Evolutionary conservation across 2,113 vertebrate genomes (phyloP), one percentile per base, ranked within the genome.

Genomic region (Saguinus imperator): DNA sequence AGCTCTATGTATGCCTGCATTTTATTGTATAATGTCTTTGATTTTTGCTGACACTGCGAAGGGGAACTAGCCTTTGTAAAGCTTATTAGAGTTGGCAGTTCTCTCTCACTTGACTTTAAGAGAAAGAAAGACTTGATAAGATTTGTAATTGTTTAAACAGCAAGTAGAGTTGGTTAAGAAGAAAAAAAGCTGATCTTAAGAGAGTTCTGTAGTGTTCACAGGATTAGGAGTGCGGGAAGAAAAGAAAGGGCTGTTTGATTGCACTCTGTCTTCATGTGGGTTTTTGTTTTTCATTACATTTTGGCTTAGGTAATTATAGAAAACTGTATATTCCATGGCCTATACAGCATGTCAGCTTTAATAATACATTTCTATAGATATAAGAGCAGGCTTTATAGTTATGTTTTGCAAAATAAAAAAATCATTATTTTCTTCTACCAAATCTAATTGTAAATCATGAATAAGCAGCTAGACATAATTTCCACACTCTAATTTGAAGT

Each of bases 1-100:
- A 83, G 90, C 94, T 98, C 25, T 87, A 83, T 97, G 89, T 98
- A 96, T 98, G 93, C 83, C 83, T 96, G 76, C 94, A 88, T 98
- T 98, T 98, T 98, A 98, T 98, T 98, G 98, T 97, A 95, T 98
- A 97, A 98, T 96, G 97, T 95, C 94, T 97, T 66, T 37, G 2
- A 8, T 50, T 55, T 97, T 96, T 96, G 87, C 94, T 98, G 97
- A 98, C 97, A 97, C 48, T 98, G 96, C 48, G 96, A 93, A 96
- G 95, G 95, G 0, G 0, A 96, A 97, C 80, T 87, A 97, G 97
- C 96, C 96, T 97, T 98, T 97, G 95, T 97, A 96, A 98, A 98
- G 98, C 90, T 87, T 97, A 97, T 97, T 98, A 97, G 89, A 83
- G 95, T 97, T 97, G 96, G 97, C 97, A 97, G 94, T 91, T 98